Evolutionary conservation across 2,888 invertebrate genomes (phyloP), one percentile per base, ranked within the genome.

Genomic region (Papilio elwesi): DNA sequence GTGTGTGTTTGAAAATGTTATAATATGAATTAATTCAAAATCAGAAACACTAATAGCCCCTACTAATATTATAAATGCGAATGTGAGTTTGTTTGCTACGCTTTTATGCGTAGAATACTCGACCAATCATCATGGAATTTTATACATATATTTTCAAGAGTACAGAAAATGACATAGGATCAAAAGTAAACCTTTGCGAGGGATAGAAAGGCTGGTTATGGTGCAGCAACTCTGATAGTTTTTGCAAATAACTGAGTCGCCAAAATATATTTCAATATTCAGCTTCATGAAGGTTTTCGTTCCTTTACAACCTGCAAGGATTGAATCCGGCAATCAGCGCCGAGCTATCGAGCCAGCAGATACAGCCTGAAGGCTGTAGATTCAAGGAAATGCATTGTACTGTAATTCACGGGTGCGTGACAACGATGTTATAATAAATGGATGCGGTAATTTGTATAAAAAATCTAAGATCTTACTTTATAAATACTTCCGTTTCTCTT

Each of bases 361-460:
- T 16, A 26, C 49, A 59, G 71, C 53, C 15, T 48, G 65, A 59
- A 16, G 73, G 69, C 73, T 73, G 65, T 53, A 43, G 52, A 66
- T 66, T 73, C 73, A 70, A 73, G 73, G 73, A 73, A 70, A 70
- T 73, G 53, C 73, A 73, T 70, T 73, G 70, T 65, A 43, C 51
- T 16, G 73, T 26, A 49, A 62, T 73, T 62, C 65, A 57, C 73
- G 69, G 62, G 48, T 70, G 66, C 57, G 53, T 59, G 57, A 69
- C 66, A 66, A n/a, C 15, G 70, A 49, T 16, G 16, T n/a, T n/a
- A 13, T 52, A 53, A 66, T 64, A 47, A 68, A 43, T 68, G 72
- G 72, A 73, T 68, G 72, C 68, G 68, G 72, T 64, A 73, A 48
- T 64, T 49, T 48, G 13, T 36, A 26, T 8, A 49, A 26, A 26